Percentiles rank a stretch among this genome's conserved stretches.
Evolutionary conservation across 2,888 invertebrate genomes (phyloP).

Genomic region (Lithophane ornitopus): DNA sequence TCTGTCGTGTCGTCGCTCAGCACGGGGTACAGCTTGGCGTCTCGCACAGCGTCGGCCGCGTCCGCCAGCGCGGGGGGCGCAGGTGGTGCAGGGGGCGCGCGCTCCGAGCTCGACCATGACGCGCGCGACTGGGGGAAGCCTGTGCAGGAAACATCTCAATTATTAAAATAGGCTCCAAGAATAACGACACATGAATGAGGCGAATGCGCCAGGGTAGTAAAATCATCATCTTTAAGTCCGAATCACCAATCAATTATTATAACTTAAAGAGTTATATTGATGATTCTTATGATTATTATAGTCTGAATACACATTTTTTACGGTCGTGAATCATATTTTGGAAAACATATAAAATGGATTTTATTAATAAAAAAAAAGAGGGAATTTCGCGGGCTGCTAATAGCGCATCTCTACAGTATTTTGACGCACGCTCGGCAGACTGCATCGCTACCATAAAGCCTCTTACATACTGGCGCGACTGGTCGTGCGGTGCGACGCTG

Average conservation of each 20-base stretch:
- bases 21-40: conserved; percentile 63
- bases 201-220: background rate
- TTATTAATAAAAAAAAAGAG: background rate
- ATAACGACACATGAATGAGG: background rate
- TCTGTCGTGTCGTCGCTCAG: conserved; percentile 65
- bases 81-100: conserved; percentile 23
- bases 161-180: background rate
- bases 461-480: no score
- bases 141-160: background rate
- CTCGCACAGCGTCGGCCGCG: conserved; percentile 39
- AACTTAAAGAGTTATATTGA: no score
- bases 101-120: conserved; percentile 57
- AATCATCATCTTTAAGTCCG: background rate
- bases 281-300: no score
- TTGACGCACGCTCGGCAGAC: background rate
- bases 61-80: conserved; percentile 69
- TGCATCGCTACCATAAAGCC: background rate
- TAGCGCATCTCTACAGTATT: background rate
- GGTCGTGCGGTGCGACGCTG: no score
- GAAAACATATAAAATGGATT: background rate
- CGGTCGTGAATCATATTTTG: background rate
- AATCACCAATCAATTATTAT: background rate
- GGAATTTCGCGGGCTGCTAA: no score
- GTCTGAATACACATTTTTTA: background rate
- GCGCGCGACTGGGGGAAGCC: conserved; percentile 48